Evolutionary conservation across 2,797 vertebrate genomes (phyloP), one percentile per base, ranked within the genome.

Genomic region (Coregonus suidteri): DNA sequence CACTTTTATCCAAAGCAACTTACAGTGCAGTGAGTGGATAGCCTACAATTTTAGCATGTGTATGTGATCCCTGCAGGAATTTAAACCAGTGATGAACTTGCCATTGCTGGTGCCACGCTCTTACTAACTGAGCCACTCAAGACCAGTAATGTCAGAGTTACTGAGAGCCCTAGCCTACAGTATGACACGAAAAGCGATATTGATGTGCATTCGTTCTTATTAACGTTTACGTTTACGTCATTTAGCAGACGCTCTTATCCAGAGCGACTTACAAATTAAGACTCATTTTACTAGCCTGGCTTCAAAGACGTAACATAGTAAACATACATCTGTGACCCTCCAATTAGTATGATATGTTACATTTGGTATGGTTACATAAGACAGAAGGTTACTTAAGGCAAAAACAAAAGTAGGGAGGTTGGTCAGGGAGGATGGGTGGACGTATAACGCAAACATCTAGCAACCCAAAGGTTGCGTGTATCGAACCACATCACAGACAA

Each of bases 1-100:
- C 20, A 20, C 59, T 25, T 20, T 25, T 62, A 62, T 62, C 84
- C 86, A 91, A 90, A 92, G 89, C 89, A 88, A 88, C 20, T 77
- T 53, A 51, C 53, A 70, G 74, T 16, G 13, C 74, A 65, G 37
- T 68, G 31, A 54, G 37, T 52, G 30, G 20, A 9, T 69, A 31
- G 65, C 25, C 68, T 31, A 41, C 30, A 74, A 7, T 59, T 18
- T 74, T 47, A 51, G 59, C 59, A 62, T 62, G 59, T 62, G 59
- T 25, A 62, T 20, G 20, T 7, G 6, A n/a, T n/a, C n/a, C 59
- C 7, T 25, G n/a, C 59, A 3, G 59, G 20, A 62, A 25, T 20
- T 62, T 1, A 20, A 25, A 62, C 59, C 18, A 2, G 13, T n/a
- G 18, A 59, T 59, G 54, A n/a, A 59, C 13, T n/a, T 59, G 54